phyloP scores from a whole-genome alignment of 2,797 vertebrate species.

The Perodicticus potto region DNA sequence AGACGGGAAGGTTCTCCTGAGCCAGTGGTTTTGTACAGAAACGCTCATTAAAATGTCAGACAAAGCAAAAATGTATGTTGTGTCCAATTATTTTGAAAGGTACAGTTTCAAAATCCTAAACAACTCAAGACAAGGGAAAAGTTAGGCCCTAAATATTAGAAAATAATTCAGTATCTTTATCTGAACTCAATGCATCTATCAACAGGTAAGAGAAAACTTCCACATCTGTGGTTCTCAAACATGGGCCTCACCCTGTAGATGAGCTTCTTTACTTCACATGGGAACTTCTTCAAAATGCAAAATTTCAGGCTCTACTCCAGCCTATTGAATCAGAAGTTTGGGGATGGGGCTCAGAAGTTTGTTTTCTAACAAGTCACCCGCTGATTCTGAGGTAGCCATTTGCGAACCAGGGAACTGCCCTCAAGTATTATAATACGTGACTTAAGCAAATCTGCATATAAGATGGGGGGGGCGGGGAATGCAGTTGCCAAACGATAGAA shows the following conservation, averaged over 20 bases:
- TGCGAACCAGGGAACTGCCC: not conserved
- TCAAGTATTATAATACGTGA: not conserved
- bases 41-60: not conserved
- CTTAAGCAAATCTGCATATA: not conserved
- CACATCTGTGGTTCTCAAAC: not conserved
- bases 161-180: not conserved
- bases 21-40: not conserved
- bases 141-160: not conserved
- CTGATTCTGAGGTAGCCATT: not conserved
- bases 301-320: not conserved
- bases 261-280: not conserved
- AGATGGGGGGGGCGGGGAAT: not conserved
- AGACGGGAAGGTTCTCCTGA: not conserved
- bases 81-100: not conserved
- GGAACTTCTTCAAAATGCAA: not conserved
- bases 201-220: not conserved
- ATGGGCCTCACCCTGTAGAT: not conserved
- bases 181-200: not conserved
- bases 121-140: not conserved
- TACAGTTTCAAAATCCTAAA: not conserved
- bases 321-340: not conserved
- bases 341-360: not conserved
- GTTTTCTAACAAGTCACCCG: not conserved
- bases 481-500: not conserved
- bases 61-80: not conserved